phyloP scores from a whole-genome alignment of 2,113 vertebrate genomes.

The Rhineura floridana region DNA sequence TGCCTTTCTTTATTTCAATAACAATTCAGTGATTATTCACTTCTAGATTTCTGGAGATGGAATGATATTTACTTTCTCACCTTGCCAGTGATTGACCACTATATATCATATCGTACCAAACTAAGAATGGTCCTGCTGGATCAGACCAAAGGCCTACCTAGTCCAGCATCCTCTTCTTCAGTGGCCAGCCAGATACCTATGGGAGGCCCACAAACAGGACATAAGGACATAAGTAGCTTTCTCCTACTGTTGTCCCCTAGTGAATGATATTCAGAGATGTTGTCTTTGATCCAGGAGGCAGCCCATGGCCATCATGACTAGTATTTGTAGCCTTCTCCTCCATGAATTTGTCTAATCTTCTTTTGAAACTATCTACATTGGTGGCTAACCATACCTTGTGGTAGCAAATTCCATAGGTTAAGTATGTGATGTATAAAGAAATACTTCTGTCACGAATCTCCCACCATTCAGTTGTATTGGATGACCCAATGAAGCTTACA shows the following conservation, averaged over 20 bases:
- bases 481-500: background rate
- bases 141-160: background rate
- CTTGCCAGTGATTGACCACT: background rate
- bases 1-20: background rate
- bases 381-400: background rate
- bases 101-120: background rate
- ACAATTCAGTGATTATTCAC: background rate
- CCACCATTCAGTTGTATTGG: background rate
- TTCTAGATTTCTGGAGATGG: background rate
- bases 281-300: background rate
- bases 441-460: background rate
- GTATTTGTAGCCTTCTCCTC: background rate
- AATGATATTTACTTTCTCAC: background rate
- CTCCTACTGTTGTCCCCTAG: background rate
- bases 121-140: background rate
- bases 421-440: background rate
- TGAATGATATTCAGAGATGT: background rate
- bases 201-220: background rate
- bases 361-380: background rate
- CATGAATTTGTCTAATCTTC: background rate
- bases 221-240: background rate
- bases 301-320: too few relatives aligned
- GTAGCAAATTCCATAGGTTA: background rate
- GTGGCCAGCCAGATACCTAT: background rate
- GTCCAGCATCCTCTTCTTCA: background rate